Evolutionary conservation across 2,113 vertebrate genomes (phyloP), one percentile per base, ranked within the genome.

Genomic region (Phaethon lepturus): DNA sequence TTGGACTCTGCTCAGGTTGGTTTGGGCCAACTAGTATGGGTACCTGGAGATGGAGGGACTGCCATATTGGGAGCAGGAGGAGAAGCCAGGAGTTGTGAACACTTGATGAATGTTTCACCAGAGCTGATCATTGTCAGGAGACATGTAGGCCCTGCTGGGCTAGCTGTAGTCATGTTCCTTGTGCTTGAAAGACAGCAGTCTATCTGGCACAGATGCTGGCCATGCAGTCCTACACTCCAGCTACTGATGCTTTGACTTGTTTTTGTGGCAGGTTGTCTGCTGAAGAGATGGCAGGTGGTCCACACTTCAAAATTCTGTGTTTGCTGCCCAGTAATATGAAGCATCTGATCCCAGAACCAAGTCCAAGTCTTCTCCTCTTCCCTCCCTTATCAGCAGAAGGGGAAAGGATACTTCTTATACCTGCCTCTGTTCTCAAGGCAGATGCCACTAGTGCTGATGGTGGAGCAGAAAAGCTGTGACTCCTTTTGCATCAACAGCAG

Each of bases 241-340:
- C 67, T 59, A 56, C 82, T 72, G 33, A 69, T 31, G 19, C 55
- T 92, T 87, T 89, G 64, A 45, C 87, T 88, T 90, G 49, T 69
- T 93, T 92, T 91, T 4, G 3, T 80, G 59, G 40, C 86, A 77
- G 67, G 18, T 53, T 92, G 75, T 79, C 86, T 94, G 63, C 40
- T 92, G 50, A 90, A 90, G 50, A 88, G 11, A 50, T 92, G 72
- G 76, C 96, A 94, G 88, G 95, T 84, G 94, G 83, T 74, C 59
- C 22, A 33, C n/a, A 77, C 68, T 86, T 66, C 68, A 92, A 73
- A 86, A 23, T 47, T 75, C 52, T 82, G 49, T 64, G 49, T 82
- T 78, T 72, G 33, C 44, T 92, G 62, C 49, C 53, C 82, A 76
- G 35, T 68, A 60, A n/a, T 53, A 55, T 38, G 45, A 91, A 83